Base-by-base conservation (phyloP, 2,888 invertebrate genomes). In the Galerucella nymphaeae region DNA sequence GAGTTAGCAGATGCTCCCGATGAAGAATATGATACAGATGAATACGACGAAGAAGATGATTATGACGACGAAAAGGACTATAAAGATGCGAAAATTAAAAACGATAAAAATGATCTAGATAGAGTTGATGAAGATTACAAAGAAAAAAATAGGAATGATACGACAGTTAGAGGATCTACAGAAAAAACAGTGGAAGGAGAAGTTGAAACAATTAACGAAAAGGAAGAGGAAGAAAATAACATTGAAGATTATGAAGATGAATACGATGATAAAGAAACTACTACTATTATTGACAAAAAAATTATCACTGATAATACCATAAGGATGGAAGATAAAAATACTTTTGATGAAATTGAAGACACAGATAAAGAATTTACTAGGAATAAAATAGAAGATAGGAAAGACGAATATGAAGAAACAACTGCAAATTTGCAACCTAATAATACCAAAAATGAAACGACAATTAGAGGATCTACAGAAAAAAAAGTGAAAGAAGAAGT, bases 1-100 rank as follows among this genome's bases (percentile, higher is more conserved):
- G 64, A 30, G 45, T 48, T 71, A 42, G 71, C 79, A 4, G 80
- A 81, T 67, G 76, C 79, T 66, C 76, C 79, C 14, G 41, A n/a
- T n/a, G n/a, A n/a, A n/a, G n/a, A n/a, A n/a, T n/a, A n/a, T n/a
- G n/a, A n/a, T n/a, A n/a, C n/a, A n/a, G n/a, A n/a, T n/a, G n/a
- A n/a, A n/a, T n/a, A n/a, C n/a, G n/a, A n/a, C n/a, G n/a, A n/a
- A n/a, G n/a, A n/a, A n/a, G n/a, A n/a, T n/a, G n/a, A n/a, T n/a
- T n/a, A n/a, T n/a, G n/a, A n/a, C n/a, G n/a, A n/a, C 18, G 64
- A 78, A 41, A 74, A 78, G n/a, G 64, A 79, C 58, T 68, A 76
- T 61, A 74, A 76, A 59, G 73, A 77, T 30, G 30, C 23, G 30
- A n/a, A n/a, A n/a, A n/a, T n/a, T n/a, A 66, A 74, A 50, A 64